These are phyloP conservation scores for Ramphastos sulfuratus DNA, from an alignment of 2,113 vertebrate genomes.

Conservation along the genomic window DNA sequence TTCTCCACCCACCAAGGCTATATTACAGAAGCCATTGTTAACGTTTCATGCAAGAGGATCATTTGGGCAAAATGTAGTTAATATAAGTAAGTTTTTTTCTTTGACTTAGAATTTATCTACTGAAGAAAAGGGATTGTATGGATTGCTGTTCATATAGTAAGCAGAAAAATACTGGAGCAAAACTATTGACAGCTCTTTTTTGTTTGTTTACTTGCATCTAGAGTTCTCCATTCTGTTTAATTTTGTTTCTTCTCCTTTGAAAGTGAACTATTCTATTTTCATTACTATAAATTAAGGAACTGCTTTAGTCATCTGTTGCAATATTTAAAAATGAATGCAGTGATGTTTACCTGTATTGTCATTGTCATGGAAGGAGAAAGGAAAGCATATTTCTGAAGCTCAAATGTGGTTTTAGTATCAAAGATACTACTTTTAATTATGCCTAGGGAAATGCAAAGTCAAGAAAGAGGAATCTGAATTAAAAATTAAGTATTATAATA, in stretches of 20 bases:
- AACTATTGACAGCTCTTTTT: background rate
- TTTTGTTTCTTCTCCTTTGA: constrained; percentile 30
- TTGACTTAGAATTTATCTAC: background rate
- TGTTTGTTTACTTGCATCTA: constrained; percentile 5
- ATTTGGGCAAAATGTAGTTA: background rate
- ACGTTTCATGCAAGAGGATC: background rate
- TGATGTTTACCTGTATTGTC: background rate
- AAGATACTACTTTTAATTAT: background rate
- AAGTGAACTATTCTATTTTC: background rate
- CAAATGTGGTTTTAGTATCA: background rate
- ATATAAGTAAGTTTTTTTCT: background rate
- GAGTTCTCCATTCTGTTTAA: background rate
- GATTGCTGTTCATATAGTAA: background rate
- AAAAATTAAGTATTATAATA: background rate
- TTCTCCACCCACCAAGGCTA: background rate
- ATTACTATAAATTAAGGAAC: constrained; percentile 29
- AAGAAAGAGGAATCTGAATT: background rate
- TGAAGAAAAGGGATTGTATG: background rate
- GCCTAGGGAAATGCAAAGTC: background rate
- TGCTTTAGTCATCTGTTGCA: background rate
- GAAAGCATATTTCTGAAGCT: background rate
- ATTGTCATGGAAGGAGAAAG: background rate
- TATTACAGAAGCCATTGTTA: background rate
- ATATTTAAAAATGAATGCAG: constrained; percentile 1
- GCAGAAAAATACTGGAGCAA: background rate